Conservation (phyloP, 2,113 vertebrate genomes). For the Hepsetus odoe region DNA sequence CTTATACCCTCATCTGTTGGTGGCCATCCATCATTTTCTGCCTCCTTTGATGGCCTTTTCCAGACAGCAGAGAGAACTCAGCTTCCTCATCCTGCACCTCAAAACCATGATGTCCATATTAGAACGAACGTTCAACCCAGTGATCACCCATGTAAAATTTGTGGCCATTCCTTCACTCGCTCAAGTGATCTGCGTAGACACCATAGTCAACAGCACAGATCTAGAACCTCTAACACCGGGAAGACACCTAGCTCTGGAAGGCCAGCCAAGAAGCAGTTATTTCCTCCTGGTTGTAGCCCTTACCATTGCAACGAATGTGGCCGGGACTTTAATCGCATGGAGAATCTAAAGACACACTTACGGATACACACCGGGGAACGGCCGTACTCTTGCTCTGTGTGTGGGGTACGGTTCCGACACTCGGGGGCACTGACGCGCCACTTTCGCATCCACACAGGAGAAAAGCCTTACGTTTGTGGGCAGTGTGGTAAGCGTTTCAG, state of each 20-base stretch:
- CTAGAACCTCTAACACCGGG: conserved; percentile 28
- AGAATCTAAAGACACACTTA: conserved; percentile 77
- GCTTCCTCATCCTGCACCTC: conserved; percentile 32
- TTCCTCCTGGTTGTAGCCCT: conserved; percentile 72
- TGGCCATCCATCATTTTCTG: conserved; percentile 46
- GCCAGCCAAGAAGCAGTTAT: conserved; percentile 62
- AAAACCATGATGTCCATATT: conserved; percentile 51
- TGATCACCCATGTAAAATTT: conserved; percentile 65
- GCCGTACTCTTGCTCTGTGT: conserved; percentile 72
- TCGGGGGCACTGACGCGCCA: conserved; percentile 74
- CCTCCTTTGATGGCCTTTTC: conserved; percentile 59
- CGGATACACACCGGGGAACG: conserved; percentile 76
- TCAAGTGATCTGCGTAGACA: conserved; percentile 69
- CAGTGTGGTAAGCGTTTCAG: conserved; percentile 75
- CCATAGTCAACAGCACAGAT: conserved; percentile 63
- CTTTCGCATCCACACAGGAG: conserved; percentile 76
- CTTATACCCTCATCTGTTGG: conserved; percentile 23
- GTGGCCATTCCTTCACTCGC: conserved; percentile 66
- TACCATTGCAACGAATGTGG: conserved; percentile 71
- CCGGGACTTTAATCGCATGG: conserved; percentile 75
- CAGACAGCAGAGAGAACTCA: conserved; percentile 53
- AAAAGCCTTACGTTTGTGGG: conserved; percentile 74
- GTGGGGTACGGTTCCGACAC: conserved; percentile 74
- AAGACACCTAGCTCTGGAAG: conserved; percentile 6
- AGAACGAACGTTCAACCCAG: conserved; percentile 39